Conservation (phyloP, 1,140 invertebrate species). For the Dendrolimus kikuchii region DNA sequence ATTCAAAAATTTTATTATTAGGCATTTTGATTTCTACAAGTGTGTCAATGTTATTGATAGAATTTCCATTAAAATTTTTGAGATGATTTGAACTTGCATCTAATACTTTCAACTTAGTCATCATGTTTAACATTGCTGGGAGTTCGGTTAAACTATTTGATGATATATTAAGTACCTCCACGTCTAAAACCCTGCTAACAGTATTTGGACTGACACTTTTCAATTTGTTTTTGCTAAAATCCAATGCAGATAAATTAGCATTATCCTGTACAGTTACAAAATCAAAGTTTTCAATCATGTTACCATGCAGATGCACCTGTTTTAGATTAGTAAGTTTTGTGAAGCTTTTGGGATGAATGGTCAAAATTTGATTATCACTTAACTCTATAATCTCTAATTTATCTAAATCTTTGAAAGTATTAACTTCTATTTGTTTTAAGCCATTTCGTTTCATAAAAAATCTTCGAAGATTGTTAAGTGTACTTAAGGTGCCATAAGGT, state of each 20-base stretch:
- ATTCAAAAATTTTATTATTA: conserved; percentile 82
- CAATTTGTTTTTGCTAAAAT: conserved; percentile 85
- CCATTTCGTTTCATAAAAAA: conserved; percentile 86
- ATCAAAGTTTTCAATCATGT: conserved; percentile 81
- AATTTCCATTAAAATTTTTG: conserved; percentile 78
- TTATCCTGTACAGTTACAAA: conserved; percentile 80
- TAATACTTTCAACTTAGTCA: conserved; percentile 79
- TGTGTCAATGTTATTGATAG: conserved; percentile 77
- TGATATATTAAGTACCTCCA: conserved; percentile 84
- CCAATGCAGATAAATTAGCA: conserved; percentile 76
- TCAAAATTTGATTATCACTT: conserved; percentile 81
- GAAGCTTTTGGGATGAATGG: conserved; percentile 79
- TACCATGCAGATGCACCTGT: conserved; percentile 82
- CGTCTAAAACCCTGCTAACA: conserved; percentile 77
- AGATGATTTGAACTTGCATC: conserved; percentile 88
- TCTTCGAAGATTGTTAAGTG: conserved; percentile 79
- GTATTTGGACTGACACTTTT: conserved; percentile 77
- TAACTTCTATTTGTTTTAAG: conserved; percentile 79
- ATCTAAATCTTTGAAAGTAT: conserved; percentile 79
- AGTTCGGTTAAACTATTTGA: conserved; percentile 84
- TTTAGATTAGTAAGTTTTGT: conserved; percentile 75
- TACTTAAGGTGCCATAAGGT: conserved; percentile 76
- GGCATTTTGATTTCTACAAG: conserved; percentile 80
- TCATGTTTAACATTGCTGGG: conserved; percentile 78
- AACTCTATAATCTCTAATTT: conserved; percentile 84